Evolutionary conservation across 1,140 invertebrate species (phyloP).

Genomic region (Gyrodactylus bullatarudis): DNA sequence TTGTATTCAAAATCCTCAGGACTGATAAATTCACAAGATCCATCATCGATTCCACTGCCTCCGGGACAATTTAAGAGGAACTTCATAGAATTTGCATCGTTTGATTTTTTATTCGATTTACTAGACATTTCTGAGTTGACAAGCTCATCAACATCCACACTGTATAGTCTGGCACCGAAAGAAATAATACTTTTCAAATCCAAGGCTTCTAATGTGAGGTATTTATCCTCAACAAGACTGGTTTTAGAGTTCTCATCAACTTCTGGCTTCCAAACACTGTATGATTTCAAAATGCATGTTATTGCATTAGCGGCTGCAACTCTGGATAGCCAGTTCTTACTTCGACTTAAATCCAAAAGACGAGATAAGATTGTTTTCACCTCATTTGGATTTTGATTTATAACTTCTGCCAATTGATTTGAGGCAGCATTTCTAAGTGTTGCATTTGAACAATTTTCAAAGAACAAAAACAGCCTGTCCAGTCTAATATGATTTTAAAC

Average conservation of each 20-base stretch:
- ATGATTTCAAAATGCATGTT: background rate
- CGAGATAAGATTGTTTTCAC: background rate
- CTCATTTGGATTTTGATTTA: background rate
- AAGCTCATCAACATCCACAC: background rate
- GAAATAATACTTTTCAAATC: background rate
- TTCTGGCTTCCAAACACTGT: background rate
- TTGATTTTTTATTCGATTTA: background rate
- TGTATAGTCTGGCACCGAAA: background rate
- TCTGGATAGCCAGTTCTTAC: background rate
- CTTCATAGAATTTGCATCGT: background rate
- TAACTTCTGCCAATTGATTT: background rate
- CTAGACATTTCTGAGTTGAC: background rate
- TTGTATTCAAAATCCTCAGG: background rate
- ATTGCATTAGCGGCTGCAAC: slow-evolving; percentile 3
- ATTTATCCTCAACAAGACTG: background rate
- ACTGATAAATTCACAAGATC: background rate
- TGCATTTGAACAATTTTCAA: background rate
- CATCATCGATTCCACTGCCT: background rate
- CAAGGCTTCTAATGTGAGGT: background rate
- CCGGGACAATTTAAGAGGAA: background rate
- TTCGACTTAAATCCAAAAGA: background rate
- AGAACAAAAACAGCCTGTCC: background rate
- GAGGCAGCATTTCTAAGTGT: background rate
- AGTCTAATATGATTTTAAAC: background rate
- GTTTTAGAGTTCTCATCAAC: background rate